Evolutionary conservation across 23 tunicate species (phyloP).

Genomic region (Botrylloides violaceus): DNA sequence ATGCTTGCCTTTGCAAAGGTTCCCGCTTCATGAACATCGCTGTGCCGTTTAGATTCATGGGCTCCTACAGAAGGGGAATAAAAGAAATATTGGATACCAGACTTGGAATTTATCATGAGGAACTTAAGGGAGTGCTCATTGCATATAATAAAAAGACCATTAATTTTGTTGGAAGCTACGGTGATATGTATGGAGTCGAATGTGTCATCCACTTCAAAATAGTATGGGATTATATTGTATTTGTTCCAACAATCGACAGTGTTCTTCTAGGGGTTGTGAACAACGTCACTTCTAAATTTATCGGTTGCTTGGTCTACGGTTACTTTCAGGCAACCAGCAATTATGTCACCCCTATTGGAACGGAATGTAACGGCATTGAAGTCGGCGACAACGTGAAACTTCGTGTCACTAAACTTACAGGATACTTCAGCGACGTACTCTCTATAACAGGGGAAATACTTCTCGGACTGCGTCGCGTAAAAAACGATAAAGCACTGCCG

Average conservation of each 20-base stretch:
- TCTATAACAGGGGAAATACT: slow-evolving; percentile 46
- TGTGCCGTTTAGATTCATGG: background rate
- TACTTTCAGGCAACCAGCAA: slow-evolving; percentile 41
- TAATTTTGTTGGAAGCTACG: slow-evolving; percentile 37
- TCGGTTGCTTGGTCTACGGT: slow-evolving; percentile 59
- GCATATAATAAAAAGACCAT: slow-evolving; percentile 59
- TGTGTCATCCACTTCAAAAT: slow-evolving; percentile 54
- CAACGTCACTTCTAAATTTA: background rate
- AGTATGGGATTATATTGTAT: slow-evolving; percentile 39
- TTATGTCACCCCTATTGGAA: background rate
- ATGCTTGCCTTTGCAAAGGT: background rate
- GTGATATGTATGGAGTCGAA: slow-evolving; percentile 31
- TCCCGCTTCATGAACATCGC: background rate
- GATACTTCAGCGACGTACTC: slow-evolving; percentile 46
- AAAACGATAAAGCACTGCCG: too few relatives aligned
- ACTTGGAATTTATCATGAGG: slow-evolving; percentile 29
- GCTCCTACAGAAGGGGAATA: background rate
- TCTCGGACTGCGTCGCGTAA: too few relatives aligned
- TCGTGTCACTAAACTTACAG: slow-evolving; percentile 36
- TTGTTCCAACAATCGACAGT: slow-evolving; percentile 44
- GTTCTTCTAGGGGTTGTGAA: slow-evolving; percentile 37
- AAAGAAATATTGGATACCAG: background rate
- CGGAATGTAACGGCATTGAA: background rate
- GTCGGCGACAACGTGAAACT: slow-evolving; percentile 29
- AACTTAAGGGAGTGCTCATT: slow-evolving; percentile 52